Evolutionary conservation across 2,797 vertebrate genomes (phyloP).

Genomic region (Microcaecilia unicolor): DNA sequence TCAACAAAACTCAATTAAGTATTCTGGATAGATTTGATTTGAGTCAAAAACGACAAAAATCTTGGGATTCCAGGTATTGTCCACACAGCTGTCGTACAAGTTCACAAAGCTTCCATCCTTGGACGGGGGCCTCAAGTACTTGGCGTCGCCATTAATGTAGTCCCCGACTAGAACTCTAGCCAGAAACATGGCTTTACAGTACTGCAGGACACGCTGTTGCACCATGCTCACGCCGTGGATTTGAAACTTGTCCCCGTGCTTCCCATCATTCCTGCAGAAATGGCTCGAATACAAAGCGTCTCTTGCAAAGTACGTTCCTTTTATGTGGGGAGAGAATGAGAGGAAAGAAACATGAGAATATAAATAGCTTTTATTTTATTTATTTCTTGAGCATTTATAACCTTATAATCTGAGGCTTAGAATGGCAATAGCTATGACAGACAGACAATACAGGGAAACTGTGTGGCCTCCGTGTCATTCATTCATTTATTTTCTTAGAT

Average conservation of each 20-base stretch:
- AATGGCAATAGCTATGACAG: too few relatives aligned
- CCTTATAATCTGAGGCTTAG: too few relatives aligned
- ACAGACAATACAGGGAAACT: too few relatives aligned
- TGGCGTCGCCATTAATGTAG: conserved; percentile 75
- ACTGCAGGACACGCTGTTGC: conserved; percentile 64
- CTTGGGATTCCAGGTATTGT: conserved; percentile 85
- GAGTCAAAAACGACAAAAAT: conserved; percentile 95
- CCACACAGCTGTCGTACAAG: conserved; percentile 94
- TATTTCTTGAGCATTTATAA: too few relatives aligned
- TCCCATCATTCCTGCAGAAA: conserved; percentile 84
- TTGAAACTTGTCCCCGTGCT: conserved; percentile 76
- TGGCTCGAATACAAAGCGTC: conserved; percentile 90
- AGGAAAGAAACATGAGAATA: not conserved
- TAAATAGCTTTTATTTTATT: not conserved
- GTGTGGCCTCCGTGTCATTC: too few relatives aligned
- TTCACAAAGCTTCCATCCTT: conserved; percentile 89
- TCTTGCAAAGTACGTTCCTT: conserved; percentile 93
- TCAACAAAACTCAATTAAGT: conserved; percentile 92
- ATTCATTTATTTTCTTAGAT: too few relatives aligned
- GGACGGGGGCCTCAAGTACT: conserved; percentile 85
- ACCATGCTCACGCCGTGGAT: conserved; percentile 75
- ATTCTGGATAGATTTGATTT: conserved; percentile 96
- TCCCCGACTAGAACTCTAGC: conserved; percentile 88
- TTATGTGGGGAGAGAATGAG: conserved; percentile 3
- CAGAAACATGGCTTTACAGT: conserved; percentile 87